Evolutionary conservation across 2,888 invertebrate species (phyloP), one percentile per base, ranked within the genome.

Genomic region (Andrena praecox): DNA sequence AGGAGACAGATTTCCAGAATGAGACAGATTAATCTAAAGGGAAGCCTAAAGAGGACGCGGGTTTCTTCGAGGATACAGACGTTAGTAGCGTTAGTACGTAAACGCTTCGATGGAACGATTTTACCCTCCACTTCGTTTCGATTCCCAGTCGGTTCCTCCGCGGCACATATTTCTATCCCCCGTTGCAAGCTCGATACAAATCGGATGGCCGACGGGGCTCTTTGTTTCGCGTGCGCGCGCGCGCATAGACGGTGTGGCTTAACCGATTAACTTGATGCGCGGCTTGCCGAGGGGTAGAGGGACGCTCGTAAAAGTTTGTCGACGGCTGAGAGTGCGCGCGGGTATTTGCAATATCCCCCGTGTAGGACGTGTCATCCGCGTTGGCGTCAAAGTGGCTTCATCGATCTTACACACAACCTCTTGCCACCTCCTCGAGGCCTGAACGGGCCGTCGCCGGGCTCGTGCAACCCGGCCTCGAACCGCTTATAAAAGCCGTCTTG

Each of bases 371-470:
- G 80, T 84, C 84, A 83, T 84, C 71, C 80, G 85, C 80, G 80
- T 77, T 68, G 84, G 70, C 84, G 84, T 84, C 84, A 84, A 85
- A 85, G 85, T 85, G 80, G 85, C 85, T 84, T 85, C 84, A 85
- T 85, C 85, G 85, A 85, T 85, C 85, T 85, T 85, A 72, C 77
- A 77, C 80, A 77, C 80, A 80, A 80, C 80, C 85, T 80, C 80
- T 85, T 84, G 80, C 80, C 84, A 80, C 70, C 84, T 84, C 71
- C 80, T 84, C 85, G 68, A 85, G 42, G 52, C 71, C 52, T 80
- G 74, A 77, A 80, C 80, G 77, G 80, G 77, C 76, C 52, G 69
- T 42, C 52, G 63, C 42, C 56, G 52, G 63, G 75, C 27, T 74
- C 71, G 67, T 35, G 78, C 69, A 62, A 54, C 56, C 20, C 24